Base-by-base conservation (phyloP, 2,113 vertebrate species). In the Mesitornis unicolor region DNA sequence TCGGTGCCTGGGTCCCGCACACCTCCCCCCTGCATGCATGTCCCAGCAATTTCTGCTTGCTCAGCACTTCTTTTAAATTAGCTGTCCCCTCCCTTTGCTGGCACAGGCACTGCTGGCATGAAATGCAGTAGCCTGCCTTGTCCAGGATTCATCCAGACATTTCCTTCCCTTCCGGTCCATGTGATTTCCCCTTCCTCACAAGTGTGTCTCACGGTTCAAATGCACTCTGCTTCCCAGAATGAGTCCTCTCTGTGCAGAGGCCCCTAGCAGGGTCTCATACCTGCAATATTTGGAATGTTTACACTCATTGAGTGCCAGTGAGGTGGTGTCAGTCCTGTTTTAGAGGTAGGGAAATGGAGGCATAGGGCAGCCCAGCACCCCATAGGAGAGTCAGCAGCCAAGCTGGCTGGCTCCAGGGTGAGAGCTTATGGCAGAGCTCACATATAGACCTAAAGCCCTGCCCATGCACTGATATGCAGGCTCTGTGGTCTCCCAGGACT, bases 61-160 rank as follows among this genome's bases (percentile, higher is more conserved):
- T 95, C 94, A 96, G 91, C 82, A 4, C 13, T 87, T 93, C 67
- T 73, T 7, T 87, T 89, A 93, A 96, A 96, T 91, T 87, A 96
- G 54, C 84, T 89, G 57, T 91, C 78, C 54, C 36, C 67, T 87
- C 78, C 36, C 13, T 94, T 91, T 93, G 68, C 82, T 96, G 94
- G 70, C 81, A 89, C 10, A 9, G 60, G 29, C 0, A 0, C 68
- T 81, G 56, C 89, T 95, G 81, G 54, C 54, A 35, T 88, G 90
- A 74, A 88, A 83, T 73, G 57, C 78, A 80, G 87, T 65, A 91
- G 65, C 50, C 20, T 76, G 68, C 38, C 59, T 77, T 63, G 75
- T 69, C 50, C 93, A 82, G 71, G 91, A 93, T 91, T 91, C 75
- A 87, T 96, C 45, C 84, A 95, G 87, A 93, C 63, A 80, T 95